Percentiles rank a stretch among this genome's conserved stretches.
phyloP scores from a whole-genome alignment of 1,140 invertebrate species.

The Phymastichus coffea region DNA sequence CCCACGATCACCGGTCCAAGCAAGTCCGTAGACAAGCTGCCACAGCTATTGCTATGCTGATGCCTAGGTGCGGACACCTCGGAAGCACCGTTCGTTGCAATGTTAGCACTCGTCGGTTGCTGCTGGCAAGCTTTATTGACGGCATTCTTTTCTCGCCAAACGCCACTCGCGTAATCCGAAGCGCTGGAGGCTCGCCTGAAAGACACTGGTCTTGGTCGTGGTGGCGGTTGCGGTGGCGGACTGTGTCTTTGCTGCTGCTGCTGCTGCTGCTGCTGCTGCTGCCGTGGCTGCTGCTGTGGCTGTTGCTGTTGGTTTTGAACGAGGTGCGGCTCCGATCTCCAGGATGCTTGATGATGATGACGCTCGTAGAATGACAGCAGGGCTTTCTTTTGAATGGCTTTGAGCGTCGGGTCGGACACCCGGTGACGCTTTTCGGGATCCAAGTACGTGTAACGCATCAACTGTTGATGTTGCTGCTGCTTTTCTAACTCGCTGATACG shows the following conservation, averaged over 20 bases:
- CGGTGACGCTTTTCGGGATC: slow-evolving; percentile 76
- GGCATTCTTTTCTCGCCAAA: slow-evolving; percentile 44
- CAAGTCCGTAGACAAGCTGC: slow-evolving; percentile 62
- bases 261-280: too few relatives aligned
- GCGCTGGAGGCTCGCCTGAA: slow-evolving; percentile 68
- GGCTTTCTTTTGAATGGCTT: slow-evolving; percentile 85
- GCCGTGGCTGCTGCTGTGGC: slow-evolving; percentile 18
- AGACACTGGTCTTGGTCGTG: slow-evolving; percentile 57
- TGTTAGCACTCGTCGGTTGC: not conserved
- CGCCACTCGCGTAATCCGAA: slow-evolving; percentile 64
- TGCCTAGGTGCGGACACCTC: slow-evolving; percentile 50
- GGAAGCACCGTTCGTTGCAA: slow-evolving; percentile 6
- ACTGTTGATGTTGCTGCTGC: slow-evolving; percentile 53
- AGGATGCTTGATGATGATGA: slow-evolving; percentile 63
- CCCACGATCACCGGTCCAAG: slow-evolving; percentile 66
- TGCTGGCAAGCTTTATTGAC: not conserved
- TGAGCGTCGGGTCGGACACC: slow-evolving; percentile 75
- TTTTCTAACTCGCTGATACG: slow-evolving; percentile 73
- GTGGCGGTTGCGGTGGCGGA: slow-evolving; percentile 60
- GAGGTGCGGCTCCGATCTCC: slow-evolving; percentile 65
- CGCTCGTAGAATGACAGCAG: slow-evolving; percentile 82
- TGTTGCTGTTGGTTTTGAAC: slow-evolving; percentile 41
- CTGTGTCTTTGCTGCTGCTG: slow-evolving; percentile 36
- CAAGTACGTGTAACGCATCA: slow-evolving; percentile 68
- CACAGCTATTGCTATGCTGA: slow-evolving; percentile 64